A percentile compares a stretch with the other conserved stretches of the same genome.
These are phyloP conservation scores for Thera obeliscata DNA, from an alignment of 2,888 invertebrate species.

Conservation along the genomic window DNA sequence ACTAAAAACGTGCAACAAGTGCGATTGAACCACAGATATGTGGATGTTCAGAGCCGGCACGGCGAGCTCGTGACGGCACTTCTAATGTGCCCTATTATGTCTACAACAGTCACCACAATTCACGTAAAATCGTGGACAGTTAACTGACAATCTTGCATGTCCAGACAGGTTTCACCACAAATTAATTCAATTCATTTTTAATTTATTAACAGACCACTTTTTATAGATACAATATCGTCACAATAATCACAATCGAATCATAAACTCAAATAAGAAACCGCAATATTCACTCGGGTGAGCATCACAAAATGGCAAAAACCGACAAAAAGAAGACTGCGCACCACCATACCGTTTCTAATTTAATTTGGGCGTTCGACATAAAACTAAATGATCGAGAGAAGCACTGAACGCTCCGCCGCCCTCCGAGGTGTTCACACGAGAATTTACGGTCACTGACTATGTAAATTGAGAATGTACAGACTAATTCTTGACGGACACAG, in stretches of 20 bases:
- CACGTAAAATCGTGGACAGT: slow-evolving; percentile 26
- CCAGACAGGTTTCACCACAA: slow-evolving; percentile 12
- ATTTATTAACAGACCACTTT: background rate
- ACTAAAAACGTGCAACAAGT: slow-evolving; percentile 45
- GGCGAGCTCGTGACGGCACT: slow-evolving; percentile 64
- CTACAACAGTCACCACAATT: slow-evolving; percentile 36
- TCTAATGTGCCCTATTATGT: slow-evolving; percentile 57
- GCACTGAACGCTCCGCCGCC: slow-evolving; percentile 63
- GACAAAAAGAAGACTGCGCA: slow-evolving; percentile 33
- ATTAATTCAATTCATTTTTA: background rate
- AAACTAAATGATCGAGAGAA: slow-evolving; percentile 57
- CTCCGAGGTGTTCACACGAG: slow-evolving; percentile 75
- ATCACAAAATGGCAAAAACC: slow-evolving; percentile 18
- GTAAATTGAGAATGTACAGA: slow-evolving; percentile 73
- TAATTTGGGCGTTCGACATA: slow-evolving; percentile 69
- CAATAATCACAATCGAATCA: slow-evolving; percentile 15
- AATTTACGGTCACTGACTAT: slow-evolving; percentile 81
- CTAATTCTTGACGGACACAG: slow-evolving; percentile 63
- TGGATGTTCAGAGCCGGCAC: slow-evolving; percentile 51
- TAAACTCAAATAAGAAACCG: slow-evolving; percentile 13
- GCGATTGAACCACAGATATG: slow-evolving; percentile 56
- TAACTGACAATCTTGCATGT: slow-evolving; percentile 10
- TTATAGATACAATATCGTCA: slow-evolving; percentile 2
- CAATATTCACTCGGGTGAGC: slow-evolving; percentile 14
- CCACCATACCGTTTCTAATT: slow-evolving; percentile 65